phyloP scores from a whole-genome alignment of 2,113 vertebrate genomes.

The Bujurquina vittata region DNA sequence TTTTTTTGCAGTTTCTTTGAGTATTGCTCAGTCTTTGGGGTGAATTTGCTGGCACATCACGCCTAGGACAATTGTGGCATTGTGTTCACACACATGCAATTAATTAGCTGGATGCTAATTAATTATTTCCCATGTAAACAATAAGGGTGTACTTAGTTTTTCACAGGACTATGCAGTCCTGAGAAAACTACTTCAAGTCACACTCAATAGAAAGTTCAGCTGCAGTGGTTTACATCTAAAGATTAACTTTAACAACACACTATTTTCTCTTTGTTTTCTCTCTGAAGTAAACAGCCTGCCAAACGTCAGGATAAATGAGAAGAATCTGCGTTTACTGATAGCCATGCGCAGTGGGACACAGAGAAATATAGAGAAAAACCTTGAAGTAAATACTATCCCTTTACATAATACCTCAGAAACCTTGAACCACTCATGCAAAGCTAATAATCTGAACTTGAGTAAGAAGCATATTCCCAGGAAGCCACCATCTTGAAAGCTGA shows the following conservation, averaged over 20 bases:
- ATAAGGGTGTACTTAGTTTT: too few relatives aligned
- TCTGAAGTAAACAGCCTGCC: neutral
- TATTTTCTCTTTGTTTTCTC: neutral
- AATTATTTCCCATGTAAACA: too few relatives aligned
- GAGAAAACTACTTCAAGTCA: neutral
- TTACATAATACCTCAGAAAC: neutral
- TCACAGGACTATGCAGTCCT: too few relatives aligned
- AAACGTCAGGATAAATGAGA: neutral
- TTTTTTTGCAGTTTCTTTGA: too few relatives aligned
- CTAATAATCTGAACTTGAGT: neutral
- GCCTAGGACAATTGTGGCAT: neutral
- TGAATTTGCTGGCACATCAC: too few relatives aligned
- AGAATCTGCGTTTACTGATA: neutral
- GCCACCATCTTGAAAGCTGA: neutral
- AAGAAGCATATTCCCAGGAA: neutral
- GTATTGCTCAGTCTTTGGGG: too few relatives aligned
- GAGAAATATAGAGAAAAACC: neutral
- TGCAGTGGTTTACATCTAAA: neutral
- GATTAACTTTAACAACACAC: neutral
- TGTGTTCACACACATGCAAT: neutral
- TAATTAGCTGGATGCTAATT: neutral
- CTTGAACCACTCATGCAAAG: neutral
- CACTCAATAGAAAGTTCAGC: neutral
- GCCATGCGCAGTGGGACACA: neutral
- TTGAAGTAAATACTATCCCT: neutral